phyloP scores from a whole-genome alignment of 2,888 invertebrate species.

The Drosophila tanythrix region DNA sequence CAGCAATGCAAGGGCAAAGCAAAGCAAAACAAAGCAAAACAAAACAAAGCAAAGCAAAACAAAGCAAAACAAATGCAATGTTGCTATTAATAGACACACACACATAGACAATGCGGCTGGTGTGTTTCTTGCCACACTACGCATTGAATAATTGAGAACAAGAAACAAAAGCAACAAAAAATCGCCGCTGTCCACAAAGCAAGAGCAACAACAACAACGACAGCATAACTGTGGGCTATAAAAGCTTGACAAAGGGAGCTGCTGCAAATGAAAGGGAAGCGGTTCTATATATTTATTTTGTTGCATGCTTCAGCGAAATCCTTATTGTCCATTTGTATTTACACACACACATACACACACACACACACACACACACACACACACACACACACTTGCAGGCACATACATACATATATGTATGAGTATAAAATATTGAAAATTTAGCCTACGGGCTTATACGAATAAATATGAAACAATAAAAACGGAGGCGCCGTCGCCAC shows the following conservation, averaged over 20 bases:
- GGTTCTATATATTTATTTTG: constrained; percentile 44
- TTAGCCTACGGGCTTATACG: constrained; percentile 56
- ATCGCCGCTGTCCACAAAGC: constrained; percentile 38
- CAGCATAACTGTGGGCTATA: constrained; percentile 38
- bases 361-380: background rate
- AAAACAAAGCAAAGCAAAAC: background rate
- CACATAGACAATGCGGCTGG: constrained; percentile 1
- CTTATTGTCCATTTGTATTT: constrained; percentile 41
- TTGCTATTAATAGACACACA: constrained; percentile 22
- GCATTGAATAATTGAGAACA: constrained; percentile 53
- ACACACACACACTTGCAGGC: background rate
- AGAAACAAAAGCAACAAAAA: constrained; percentile 38
- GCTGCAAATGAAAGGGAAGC: background rate
- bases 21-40: constrained; percentile 8
- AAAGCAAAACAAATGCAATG: constrained; percentile 11
- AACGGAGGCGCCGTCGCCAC: constrained; percentile 43
- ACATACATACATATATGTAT: background rate
- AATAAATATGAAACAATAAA: constrained; percentile 63
- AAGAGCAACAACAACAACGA: constrained; percentile 20
- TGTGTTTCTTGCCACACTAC: constrained; percentile 15
- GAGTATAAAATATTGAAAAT: constrained; percentile 60
- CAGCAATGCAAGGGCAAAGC: constrained; percentile 10
- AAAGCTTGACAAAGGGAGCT: constrained; percentile 46
- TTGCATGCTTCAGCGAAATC: constrained; percentile 50
- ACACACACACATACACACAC: constrained; percentile 8